Evolutionary conservation across 1,140 invertebrate species (phyloP), one percentile per base, ranked within the genome.

Genomic region (Panonychus citri): DNA sequence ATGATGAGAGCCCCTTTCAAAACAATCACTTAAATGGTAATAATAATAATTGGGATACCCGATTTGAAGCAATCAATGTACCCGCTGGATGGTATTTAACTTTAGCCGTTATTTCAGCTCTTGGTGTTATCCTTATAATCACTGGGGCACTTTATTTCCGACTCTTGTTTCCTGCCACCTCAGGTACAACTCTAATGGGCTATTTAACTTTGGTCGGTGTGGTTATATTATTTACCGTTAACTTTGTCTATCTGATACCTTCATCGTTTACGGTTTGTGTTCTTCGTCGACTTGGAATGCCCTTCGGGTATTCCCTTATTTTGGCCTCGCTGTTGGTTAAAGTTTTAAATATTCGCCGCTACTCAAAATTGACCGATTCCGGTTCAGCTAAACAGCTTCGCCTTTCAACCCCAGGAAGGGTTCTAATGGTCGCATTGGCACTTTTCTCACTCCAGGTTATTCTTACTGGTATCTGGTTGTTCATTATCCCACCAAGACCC

Each of bases 321-420:
- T 74, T 72, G 56, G 65, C 68, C 24, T 67, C 69, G 2, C 66
- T 75, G 57, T 65, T 76, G 49, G 67, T 74, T 0, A 74, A 75
- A 56, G 67, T 73, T 8, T 63, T 72, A 13, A 69, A 71, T 58
- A 66, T 64, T 27, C 73, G 70, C 67, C 58, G 69, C 21, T 60
- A 64, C 0, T 64, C 13, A 3, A 24, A 21, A 27, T n/a, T 51
- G 10, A 7, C 21, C 10, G 28, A 51, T n/a, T 17, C 24, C 10
- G 15, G 63, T 64, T 21, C 64, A 64, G 25, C 24, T 56, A 69
- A 69, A 58, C 65, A 64, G 48, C 67, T 68, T 39, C 60, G 55
- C 12, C 5, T 27, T 28, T 28, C 26, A 2, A 28, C 26, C 10
- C 28, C 25, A 17, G 10, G 5, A 10, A 8, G 49, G 2, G 13